Conservation (phyloP, 2,113 vertebrate species). For the Tychaedon coryphoeus region DNA sequence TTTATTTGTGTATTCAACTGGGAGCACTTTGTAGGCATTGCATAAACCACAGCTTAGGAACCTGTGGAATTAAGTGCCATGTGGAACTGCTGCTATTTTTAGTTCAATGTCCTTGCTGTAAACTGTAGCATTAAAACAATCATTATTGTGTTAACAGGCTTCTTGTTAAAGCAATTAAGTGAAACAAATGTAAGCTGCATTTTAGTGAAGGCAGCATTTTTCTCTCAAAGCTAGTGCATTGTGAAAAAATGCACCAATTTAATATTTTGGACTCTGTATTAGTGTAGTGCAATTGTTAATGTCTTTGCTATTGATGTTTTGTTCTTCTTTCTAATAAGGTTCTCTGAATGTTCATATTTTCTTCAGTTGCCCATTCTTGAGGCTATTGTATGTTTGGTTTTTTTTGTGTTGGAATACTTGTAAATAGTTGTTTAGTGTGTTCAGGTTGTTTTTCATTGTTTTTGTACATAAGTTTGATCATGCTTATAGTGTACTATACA, state of each 20-base stretch:
- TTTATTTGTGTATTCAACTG: constrained; percentile 83
- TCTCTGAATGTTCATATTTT: constrained; percentile 48
- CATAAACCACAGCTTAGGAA: constrained; percentile 71
- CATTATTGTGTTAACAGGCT: constrained; percentile 81
- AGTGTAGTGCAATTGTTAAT: constrained; percentile 75
- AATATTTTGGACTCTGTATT: constrained; percentile 71
- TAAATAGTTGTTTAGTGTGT: constrained; percentile 73
- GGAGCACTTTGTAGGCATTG: constrained; percentile 96
- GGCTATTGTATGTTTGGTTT: constrained; percentile 24
- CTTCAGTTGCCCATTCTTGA: constrained; percentile 53
- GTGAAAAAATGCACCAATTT: constrained; percentile 70
- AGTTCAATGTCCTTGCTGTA: constrained; percentile 80
- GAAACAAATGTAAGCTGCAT: constrained; percentile 70
- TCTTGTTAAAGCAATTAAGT: constrained; percentile 75
- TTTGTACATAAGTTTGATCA: constrained; percentile 69
- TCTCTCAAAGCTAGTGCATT: constrained; percentile 80
- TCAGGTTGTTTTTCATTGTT: constrained; percentile 54
- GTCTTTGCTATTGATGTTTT: constrained; percentile 66
- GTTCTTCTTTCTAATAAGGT: constrained; percentile 68
- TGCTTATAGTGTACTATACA: constrained; percentile 59
- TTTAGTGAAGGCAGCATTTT: constrained; percentile 69
- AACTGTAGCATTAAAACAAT: constrained; percentile 97
- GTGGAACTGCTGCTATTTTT: constrained; percentile 92
- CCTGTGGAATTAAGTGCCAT: constrained; percentile 80
- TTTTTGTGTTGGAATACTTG: constrained; percentile 51